Evolutionary conservation across 2,888 invertebrate genomes (phyloP).

Genomic region (Cheilosia vulpina): DNA sequence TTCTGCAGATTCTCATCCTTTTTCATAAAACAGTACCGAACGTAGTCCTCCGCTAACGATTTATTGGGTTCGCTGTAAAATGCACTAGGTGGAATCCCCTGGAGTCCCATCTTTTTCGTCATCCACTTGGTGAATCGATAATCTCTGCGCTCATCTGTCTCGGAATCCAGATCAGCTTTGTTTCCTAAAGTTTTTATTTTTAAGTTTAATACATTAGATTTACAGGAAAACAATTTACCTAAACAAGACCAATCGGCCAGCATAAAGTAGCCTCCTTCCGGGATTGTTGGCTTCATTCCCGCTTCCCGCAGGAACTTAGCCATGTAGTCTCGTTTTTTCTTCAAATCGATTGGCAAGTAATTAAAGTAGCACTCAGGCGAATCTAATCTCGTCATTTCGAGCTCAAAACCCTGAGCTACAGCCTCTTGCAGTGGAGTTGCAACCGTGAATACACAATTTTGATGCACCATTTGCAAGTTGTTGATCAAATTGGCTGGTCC

Average conservation of each 20-base stretch:
- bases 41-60: conserved; percentile 91
- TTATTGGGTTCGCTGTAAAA: conserved; percentile 95
- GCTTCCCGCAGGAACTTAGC: conserved; percentile 89
- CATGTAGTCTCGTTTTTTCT: conserved; percentile 91
- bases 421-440: conserved; percentile 97
- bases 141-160: conserved; percentile 91
- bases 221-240: conserved; percentile 83
- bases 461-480: conserved; percentile 95
- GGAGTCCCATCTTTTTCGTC: conserved; percentile 95
- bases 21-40: conserved; percentile 98
- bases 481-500: conserved; percentile 92
- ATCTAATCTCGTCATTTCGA: conserved; percentile 89
- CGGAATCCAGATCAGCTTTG: conserved; percentile 88
- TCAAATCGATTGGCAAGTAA: conserved; percentile 89
- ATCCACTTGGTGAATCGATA: conserved; percentile 98
- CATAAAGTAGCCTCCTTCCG: conserved; percentile 99
- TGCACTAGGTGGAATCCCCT: conserved; percentile 96
- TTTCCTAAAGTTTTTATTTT: conserved; percentile 82
- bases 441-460: conserved; percentile 97
- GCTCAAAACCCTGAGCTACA: conserved; percentile 94
- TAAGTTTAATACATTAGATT: background rate
- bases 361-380: conserved; percentile 93
- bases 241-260: conserved; percentile 95
- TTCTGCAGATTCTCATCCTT: conserved; percentile 89
- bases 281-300: conserved; percentile 95